Evolutionary conservation across 2,888 invertebrate genomes (phyloP), one percentile per base, ranked within the genome.

Genomic region (Hyposoter dolosus): DNA sequence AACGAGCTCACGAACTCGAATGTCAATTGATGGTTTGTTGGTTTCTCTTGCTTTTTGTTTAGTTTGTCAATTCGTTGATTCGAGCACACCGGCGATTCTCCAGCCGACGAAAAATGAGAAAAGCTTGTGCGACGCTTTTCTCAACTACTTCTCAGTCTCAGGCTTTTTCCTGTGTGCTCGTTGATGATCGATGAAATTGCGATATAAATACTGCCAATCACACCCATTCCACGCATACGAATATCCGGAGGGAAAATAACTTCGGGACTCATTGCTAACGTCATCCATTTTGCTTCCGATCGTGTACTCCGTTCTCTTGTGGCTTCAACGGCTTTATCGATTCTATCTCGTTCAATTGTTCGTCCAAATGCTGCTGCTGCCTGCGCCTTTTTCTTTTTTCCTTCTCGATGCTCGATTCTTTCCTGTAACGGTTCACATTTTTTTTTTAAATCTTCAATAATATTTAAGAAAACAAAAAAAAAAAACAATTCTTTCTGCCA

Each of bases 251-350:
- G 47, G 28, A 28, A 10, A 23, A 28, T 17, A 19, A 40, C 19
- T 4, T 23, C 17, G 32, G 32, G 35, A 71, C 5, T 68, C 60
- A 15, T 28, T 10, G 19, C 88, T 77, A 91, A 85, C 85, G 90
- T 92, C 91, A 92, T 92, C 92, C 92, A 63, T 92, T 93, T 87
- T 93, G 92, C 53, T 93, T 93, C 69, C 87, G 84, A 74, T 93
- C 93, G 69, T 91, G 90, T 15, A 93, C 88, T 17, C 93, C 93
- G 75, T 93, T 93, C 82, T 93, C 93, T 68, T 90, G 90, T 3
- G 90, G 86, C 75, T 93, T 93, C 72, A 92, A 56, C 28, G 91
- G 92, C 76, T 92, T 93, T 82, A 92, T 89, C 60, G 91, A 89
- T 45, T 93, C 93, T 10, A 90, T 83, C 6, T 92, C 92, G 74